Evolutionary conservation across 2,113 vertebrate genomes (phyloP).

Genomic region (Lophura nycthemera): DNA sequence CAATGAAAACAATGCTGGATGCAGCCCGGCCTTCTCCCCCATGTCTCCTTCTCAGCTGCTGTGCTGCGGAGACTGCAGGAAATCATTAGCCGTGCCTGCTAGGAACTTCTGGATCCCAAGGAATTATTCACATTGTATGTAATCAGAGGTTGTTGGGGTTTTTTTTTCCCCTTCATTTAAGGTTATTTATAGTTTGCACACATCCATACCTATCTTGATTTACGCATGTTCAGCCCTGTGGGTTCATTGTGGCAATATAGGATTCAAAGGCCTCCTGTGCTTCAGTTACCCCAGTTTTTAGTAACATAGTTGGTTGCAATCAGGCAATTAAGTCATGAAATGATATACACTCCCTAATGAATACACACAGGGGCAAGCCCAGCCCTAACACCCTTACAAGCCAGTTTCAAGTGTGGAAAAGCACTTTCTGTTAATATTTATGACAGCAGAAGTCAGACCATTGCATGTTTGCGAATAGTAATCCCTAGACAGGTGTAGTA

Average conservation of each 20-base stretch:
- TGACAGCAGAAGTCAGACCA: background rate
- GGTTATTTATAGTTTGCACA: background rate
- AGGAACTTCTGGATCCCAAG: background rate
- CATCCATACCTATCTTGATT: accelerated
- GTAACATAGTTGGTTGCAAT: background rate
- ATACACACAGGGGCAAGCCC: background rate
- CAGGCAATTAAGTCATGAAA: background rate
- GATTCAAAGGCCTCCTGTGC: background rate
- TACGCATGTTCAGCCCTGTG: background rate
- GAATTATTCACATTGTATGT: background rate
- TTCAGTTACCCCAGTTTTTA: background rate
- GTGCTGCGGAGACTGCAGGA: background rate
- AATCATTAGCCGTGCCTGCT: conserved; percentile 16
- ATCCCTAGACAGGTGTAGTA: conserved; percentile 42
- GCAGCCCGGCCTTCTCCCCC: background rate
- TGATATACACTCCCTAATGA: background rate
- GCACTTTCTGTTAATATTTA: background rate
- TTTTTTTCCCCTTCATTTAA: background rate
- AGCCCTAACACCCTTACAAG: background rate
- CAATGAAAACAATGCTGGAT: background rate
- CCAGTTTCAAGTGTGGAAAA: background rate
- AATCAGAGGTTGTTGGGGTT: accelerated
- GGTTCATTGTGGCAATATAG: background rate
- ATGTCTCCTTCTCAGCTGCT: background rate
- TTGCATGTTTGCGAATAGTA: background rate